These are phyloP conservation scores for Nettapus auritus DNA, from an alignment of 2,113 vertebrate genomes.

Conservation along the genomic window DNA sequence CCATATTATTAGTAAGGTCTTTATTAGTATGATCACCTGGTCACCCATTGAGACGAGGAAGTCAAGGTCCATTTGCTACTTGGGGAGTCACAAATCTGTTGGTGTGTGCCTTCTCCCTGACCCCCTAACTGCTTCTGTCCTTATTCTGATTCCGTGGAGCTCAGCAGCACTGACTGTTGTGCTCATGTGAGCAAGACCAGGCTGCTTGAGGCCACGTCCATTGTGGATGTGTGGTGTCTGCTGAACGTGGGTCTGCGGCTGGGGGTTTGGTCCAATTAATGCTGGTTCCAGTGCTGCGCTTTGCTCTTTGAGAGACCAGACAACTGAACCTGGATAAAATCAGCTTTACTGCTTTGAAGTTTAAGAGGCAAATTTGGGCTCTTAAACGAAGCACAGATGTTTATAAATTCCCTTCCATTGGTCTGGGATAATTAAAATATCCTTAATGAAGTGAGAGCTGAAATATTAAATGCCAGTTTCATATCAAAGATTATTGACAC, in stretches of 20 bases:
- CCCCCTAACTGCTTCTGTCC: background rate
- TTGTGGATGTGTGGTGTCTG: fast-evolving
- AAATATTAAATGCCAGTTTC: constrained; percentile 55
- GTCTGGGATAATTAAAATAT: constrained; percentile 65
- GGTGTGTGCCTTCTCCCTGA: background rate
- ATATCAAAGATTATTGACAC: constrained; percentile 57
- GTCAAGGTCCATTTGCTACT: background rate
- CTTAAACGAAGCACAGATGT: constrained; percentile 72
- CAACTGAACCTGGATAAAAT: constrained; percentile 71
- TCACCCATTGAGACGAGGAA: background rate
- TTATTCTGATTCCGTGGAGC: background rate
- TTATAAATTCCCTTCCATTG: constrained; percentile 62
- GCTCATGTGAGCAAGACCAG: background rate
- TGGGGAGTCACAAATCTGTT: background rate
- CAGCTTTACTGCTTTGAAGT: constrained; percentile 68
- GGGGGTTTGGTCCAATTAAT: background rate
- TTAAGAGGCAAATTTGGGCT: constrained; percentile 63
- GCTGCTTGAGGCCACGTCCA: background rate
- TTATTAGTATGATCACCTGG: background rate
- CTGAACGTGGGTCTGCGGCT: background rate
- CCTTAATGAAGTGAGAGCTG: constrained; percentile 66
- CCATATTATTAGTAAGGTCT: background rate
- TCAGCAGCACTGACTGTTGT: background rate
- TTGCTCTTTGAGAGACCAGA: constrained; percentile 28
- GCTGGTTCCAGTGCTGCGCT: fast-evolving